phyloP scores from a whole-genome alignment of 2,113 vertebrate genomes.

The Microtus pennsylvanicus region DNA sequence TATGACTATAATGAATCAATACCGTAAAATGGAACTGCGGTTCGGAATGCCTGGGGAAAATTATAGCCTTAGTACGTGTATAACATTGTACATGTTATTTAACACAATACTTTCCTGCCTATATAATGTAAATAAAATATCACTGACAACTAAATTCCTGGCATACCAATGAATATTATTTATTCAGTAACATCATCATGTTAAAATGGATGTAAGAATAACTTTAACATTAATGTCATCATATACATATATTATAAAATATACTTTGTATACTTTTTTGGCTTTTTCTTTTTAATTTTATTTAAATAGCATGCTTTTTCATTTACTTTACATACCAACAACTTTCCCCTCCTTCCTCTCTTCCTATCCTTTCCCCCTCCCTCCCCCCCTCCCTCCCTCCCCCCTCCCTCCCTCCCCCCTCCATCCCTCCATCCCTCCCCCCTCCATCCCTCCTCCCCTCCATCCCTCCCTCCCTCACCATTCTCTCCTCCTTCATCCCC shows the following conservation, averaged over 20 bases:
- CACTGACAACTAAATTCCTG: not conserved
- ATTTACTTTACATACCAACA: too few species aligned
- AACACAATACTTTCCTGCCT: not conserved
- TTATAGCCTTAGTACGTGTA: not conserved
- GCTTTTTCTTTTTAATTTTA: too few species aligned
- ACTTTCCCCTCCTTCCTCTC: too few species aligned
- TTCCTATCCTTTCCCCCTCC: too few species aligned
- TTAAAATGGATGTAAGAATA: conserved; percentile 44
- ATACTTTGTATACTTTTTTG: not conserved
- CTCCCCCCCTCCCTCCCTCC: too few species aligned
- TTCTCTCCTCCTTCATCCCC: too few species aligned
- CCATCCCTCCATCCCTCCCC: too few species aligned
- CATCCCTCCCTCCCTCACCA: too few species aligned
- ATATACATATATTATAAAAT: not conserved
- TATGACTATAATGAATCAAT: conserved; percentile 2
- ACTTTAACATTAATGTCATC: conserved; percentile 15
- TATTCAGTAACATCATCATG: conserved; percentile 45
- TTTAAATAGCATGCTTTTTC: too few species aligned
- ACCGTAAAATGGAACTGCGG: not conserved
- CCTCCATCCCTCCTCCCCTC: too few species aligned
- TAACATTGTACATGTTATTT: not conserved
- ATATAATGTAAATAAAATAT: not conserved
- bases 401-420: too few species aligned
- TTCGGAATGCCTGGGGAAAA: not conserved
- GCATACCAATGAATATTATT: not conserved